Evolutionary conservation across 2,797 vertebrate genomes (phyloP), one percentile per base, ranked within the genome.

Genomic region (Enteromius unitaeniatus): DNA sequence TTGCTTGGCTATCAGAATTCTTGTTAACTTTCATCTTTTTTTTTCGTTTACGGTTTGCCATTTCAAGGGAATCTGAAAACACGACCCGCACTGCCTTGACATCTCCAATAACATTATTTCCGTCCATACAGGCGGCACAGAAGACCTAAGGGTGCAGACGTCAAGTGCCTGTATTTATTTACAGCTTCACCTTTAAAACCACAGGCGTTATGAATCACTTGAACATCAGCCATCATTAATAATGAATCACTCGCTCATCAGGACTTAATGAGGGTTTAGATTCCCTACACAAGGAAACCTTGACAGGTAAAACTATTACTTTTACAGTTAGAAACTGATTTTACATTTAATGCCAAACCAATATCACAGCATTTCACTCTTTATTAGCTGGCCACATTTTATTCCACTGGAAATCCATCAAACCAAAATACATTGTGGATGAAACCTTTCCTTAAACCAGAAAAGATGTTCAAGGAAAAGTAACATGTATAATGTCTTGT

Each of bases 1-100:
- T 77, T 62, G 58, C 62, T 64, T 69, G 69, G 82, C 34, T 53
- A 45, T 83, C 82, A 42, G 62, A 81, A 60, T 80, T 82, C 87
- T 84, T 85, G 83, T 84, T 79, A 79, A 72, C 87, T 62, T 75
- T 81, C 68, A 65, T 68, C 13, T 78, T 81, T 37, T 69, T 75
- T 64, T 51, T 78, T 14, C 34, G 1, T 69, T 84, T 83, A 23
- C 26, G 45, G 8, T 28, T 78, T 58, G 70, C 69, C 21, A n/a
- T 69, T 75, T 83, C 60, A 51, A 47, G 34, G n/a, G 51, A 55
- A 74, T 68, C 31, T 53, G 8, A 64, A 83, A 73, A 78, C 75
- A 47, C 49, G 70, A 53, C 70, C 79, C 19, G 82, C 19, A 14
- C 42, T 23, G 28, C 68, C 51, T 79, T 68, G 28, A 78, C 83